phyloP scores from a whole-genome alignment of 2,797 vertebrate species.

The Masticophis lateralis region DNA sequence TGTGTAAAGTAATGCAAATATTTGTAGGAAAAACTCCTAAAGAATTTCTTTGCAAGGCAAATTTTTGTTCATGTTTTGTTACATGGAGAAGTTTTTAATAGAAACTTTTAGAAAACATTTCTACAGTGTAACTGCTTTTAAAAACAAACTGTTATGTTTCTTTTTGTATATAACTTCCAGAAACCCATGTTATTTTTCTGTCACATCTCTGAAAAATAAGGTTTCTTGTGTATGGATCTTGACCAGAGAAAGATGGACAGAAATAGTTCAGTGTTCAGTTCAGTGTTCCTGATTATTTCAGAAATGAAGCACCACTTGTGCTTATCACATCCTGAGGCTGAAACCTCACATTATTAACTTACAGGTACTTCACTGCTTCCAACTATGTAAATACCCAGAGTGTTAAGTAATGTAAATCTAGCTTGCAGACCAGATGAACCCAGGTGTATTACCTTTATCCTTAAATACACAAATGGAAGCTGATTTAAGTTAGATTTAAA shows the following conservation, averaged over 20 bases:
- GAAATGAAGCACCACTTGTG: constrained; percentile 17
- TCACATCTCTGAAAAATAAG: not conserved
- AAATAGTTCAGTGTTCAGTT: not conserved
- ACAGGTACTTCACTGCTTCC: constrained; percentile 13
- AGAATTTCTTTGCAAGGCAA: not conserved
- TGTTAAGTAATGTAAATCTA: constrained; percentile 16
- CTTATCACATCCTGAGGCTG: constrained; percentile 28
- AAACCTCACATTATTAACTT: constrained; percentile 14
- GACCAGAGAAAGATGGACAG: not conserved
- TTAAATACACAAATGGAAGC: constrained; percentile 23
- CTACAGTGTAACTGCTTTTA: not conserved
- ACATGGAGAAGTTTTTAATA: not conserved
- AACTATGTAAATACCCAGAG: constrained; percentile 19
- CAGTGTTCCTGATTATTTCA: not conserved
- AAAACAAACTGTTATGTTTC: not conserved
- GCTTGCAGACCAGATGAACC: constrained; percentile 3
- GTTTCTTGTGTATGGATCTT: not conserved
- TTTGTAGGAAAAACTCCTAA: not conserved
- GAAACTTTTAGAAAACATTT: not conserved
- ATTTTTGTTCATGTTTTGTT: not conserved
- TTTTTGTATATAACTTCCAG: not conserved
- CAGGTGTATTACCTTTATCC: constrained; percentile 23
- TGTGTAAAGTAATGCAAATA: not conserved
- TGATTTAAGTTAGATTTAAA: constrained; percentile 19
- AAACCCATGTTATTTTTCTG: not conserved